These are phyloP conservation scores for Phrynocephalus guinanensis DNA, from an alignment of 2,797 vertebrate species.

Conservation along the genomic window DNA sequence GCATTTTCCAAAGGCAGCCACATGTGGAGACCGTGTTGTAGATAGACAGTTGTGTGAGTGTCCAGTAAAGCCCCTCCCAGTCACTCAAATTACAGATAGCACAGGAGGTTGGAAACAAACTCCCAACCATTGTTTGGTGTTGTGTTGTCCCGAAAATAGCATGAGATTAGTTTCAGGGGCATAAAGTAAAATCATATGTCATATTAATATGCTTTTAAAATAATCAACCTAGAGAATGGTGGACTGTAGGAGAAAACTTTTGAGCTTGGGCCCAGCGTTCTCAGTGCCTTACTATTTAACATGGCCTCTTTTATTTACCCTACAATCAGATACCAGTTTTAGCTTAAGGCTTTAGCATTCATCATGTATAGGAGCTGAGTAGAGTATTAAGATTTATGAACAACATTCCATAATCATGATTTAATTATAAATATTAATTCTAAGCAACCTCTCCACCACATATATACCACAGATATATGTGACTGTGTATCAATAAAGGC, in stretches of 20 bases:
- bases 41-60: too few relatives aligned
- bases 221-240: slow-evolving; percentile 7
- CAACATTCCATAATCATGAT: too few relatives aligned
- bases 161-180: background rate
- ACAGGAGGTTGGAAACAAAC: too few relatives aligned
- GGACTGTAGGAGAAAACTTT: background rate
- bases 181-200: slow-evolving; percentile 30
- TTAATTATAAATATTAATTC: background rate
- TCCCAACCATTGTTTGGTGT: too few relatives aligned
- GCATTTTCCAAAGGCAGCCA: too few relatives aligned
- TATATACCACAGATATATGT: background rate
- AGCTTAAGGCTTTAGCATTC: slow-evolving; percentile 8
- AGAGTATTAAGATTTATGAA: background rate
- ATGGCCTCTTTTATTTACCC: background rate
- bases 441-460: background rate
- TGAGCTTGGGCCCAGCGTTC: background rate
- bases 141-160: background rate
- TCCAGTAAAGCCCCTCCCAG: too few relatives aligned
- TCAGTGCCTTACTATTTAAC: background rate
- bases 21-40: too few relatives aligned
- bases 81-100: too few relatives aligned
- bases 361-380: background rate
- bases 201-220: slow-evolving; percentile 24
- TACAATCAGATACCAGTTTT: slow-evolving; percentile 33
- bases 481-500: background rate